phyloP scores from a whole-genome alignment of 2,797 vertebrate genomes.

The Mus spretus region DNA sequence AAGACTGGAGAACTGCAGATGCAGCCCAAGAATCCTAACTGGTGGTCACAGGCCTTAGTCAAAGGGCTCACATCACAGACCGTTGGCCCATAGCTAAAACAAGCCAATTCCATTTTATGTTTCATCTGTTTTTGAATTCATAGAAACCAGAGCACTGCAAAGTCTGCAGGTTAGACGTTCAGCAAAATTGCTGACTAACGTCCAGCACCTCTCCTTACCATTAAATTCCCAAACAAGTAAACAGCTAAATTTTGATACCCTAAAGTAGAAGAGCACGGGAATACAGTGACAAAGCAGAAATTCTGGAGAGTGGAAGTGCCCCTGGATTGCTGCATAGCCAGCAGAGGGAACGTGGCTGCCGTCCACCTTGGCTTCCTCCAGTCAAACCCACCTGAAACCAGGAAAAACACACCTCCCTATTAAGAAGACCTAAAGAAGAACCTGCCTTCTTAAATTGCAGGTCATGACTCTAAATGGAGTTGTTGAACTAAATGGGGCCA shows the following conservation, averaged over 20 bases:
- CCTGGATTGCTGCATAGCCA: background rate
- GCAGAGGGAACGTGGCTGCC: background rate
- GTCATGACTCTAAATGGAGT: background rate
- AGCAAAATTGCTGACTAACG: background rate
- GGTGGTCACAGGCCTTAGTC: background rate
- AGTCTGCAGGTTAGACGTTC: background rate
- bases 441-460: background rate
- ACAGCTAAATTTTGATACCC: background rate
- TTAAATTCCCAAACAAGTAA: background rate
- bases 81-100: background rate
- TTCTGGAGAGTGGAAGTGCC: background rate
- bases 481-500: background rate
- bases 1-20: background rate
- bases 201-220: background rate
- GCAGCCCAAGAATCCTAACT: background rate
- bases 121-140: background rate
- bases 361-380: background rate
- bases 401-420: background rate
- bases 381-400: background rate
- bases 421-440: background rate
- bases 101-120: background rate
- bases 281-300: background rate
- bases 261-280: background rate
- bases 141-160: background rate
- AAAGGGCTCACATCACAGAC: background rate